Conservation (phyloP, 2,113 vertebrate genomes). For the Oreochromis spilurus region DNA sequence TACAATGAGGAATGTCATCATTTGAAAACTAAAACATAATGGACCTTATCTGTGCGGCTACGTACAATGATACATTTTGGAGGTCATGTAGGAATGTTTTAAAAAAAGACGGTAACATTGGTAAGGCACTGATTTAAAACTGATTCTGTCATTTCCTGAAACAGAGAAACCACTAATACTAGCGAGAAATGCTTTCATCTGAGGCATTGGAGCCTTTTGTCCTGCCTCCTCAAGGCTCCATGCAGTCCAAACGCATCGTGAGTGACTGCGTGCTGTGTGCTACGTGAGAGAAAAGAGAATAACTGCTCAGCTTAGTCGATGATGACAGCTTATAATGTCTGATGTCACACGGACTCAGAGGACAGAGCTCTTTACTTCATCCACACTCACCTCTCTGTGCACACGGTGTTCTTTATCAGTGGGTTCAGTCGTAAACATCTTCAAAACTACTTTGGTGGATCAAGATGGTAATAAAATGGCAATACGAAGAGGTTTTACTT, state of each 20-base stretch:
- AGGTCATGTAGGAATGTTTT: not conserved
- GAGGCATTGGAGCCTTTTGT: not conserved
- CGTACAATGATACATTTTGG: accelerated
- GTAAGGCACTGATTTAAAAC: not conserved
- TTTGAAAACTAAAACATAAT: not conserved
- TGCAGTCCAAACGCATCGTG: not conserved
- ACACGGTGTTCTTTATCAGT: not conserved
- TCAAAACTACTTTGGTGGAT: not conserved
- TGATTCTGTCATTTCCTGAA: not conserved
- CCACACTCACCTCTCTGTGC: not conserved
- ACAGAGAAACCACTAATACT: not conserved
- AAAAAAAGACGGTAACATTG: not conserved
- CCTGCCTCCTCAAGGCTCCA: not conserved
- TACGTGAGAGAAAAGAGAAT: not conserved
- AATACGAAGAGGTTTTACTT: not conserved
- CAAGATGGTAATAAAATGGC: not conserved
- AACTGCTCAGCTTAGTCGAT: not conserved
- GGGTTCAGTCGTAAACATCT: not conserved
- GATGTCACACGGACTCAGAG: not conserved
- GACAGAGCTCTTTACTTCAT: not conserved
- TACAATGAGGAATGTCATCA: not conserved
- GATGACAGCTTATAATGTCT: not conserved
- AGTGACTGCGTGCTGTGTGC: not conserved
- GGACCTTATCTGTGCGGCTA: not conserved
- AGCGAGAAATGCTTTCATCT: not conserved